Conservation (phyloP, 2,888 invertebrate species). For the Caenorhabditis sinica region DNA sequence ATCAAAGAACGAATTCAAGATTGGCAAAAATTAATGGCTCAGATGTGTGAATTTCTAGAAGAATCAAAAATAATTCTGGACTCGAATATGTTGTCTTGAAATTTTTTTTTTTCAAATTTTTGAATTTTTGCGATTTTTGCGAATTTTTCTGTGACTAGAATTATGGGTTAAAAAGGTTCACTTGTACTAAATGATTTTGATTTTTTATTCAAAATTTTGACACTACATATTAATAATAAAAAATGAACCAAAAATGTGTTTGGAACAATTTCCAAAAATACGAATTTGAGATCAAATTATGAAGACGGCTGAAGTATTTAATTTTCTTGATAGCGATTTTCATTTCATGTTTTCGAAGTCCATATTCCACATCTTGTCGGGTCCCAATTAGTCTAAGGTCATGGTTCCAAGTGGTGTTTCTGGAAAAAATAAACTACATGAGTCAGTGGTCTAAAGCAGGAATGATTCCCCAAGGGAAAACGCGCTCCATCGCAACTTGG, state of each 20-base stretch:
- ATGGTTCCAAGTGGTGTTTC: conserved; percentile 46
- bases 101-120: background rate
- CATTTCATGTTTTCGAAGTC: background rate
- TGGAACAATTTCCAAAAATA: background rate
- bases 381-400: background rate
- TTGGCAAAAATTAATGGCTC: conserved; percentile 22
- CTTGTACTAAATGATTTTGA: no score
- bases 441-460: no score
- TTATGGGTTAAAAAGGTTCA: background rate
- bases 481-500: no score
- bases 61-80: conserved; percentile 47
- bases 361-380: conserved; percentile 13
- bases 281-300: background rate
- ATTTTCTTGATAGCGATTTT: conserved; percentile 3
- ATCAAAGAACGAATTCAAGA: conserved; percentile 40
- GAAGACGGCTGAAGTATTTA: background rate
- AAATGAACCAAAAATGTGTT: background rate
- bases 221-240: no score
- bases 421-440: no score
- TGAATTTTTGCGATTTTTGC: no score
- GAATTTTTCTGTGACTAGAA: background rate
- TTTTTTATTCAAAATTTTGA: no score
- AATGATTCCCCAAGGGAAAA: no score
- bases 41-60: conserved; percentile 54
- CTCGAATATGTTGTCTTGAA: conserved; percentile 48